A percentile compares a stretch with the other conserved stretches of the same genome.
Evolutionary conservation across 1,140 invertebrate species (phyloP).

Genomic region (Brachionus manjavacas): DNA sequence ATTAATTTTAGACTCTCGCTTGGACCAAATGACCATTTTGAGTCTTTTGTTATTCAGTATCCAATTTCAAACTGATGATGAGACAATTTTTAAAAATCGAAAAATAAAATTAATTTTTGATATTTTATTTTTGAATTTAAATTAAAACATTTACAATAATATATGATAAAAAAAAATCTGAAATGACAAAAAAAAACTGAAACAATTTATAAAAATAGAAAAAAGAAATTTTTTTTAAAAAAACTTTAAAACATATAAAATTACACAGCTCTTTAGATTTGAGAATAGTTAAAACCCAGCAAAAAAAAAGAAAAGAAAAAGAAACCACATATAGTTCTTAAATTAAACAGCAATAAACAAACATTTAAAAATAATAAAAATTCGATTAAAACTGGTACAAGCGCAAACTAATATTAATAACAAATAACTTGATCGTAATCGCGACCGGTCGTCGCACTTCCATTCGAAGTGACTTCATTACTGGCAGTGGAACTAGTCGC

Average conservation of each 20-base stretch:
- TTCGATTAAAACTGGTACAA: neutral
- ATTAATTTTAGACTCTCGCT: too few relatives aligned
- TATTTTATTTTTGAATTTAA: constrained; percentile 13
- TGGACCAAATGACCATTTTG: too few relatives aligned
- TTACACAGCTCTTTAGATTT: neutral
- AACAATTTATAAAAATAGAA: neutral
- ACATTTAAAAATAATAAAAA: too few relatives aligned
- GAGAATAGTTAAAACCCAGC: too few relatives aligned
- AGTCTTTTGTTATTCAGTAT: too few relatives aligned
- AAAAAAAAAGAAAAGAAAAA: neutral
- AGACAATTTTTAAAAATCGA: too few relatives aligned
- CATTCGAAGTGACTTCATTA: neutral
- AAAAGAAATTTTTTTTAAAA: neutral
- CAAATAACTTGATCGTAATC: constrained; percentile 32
- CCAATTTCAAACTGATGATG: too few relatives aligned
- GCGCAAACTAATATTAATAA: constrained; percentile 29
- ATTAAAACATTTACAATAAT: neutral
- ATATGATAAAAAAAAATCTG: neutral
- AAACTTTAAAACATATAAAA: neutral
- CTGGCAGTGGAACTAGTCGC: neutral
- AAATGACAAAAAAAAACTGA: neutral
- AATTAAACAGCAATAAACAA: neutral
- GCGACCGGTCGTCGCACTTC: neutral
- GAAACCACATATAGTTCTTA: neutral
- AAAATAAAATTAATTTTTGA: neutral